Base-by-base conservation (phyloP, 2,888 invertebrate species). In the Graphium colonna region DNA sequence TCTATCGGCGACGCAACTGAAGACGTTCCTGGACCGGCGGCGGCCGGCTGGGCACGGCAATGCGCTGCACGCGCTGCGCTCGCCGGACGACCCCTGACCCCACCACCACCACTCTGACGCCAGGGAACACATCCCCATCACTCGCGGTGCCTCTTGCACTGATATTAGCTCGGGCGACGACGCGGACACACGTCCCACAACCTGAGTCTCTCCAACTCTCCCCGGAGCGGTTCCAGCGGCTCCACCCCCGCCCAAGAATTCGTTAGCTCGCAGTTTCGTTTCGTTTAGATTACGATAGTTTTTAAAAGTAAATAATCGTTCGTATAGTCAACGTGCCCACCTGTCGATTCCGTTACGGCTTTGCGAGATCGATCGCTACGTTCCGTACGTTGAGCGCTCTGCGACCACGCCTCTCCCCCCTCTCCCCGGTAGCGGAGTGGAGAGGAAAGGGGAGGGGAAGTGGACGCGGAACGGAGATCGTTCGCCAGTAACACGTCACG, bases 321-420 rank as follows among this genome's bases (percentile, higher is more conserved):
- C 75, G 58, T 79, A 66, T 85, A 85, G 85, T 84, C 85, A 85
- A 75, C 76, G 72, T 77, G 75, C 87, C 87, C 86, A 86, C 87
- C 85, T 85, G 69, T 71, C 64, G 73, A 73, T 72, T 74, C 77
- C 68, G 73, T 66, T 36, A 7, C 26, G 31, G 31, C 10, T 31
- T 1, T 10, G 31, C 10, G 3, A 5, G 21, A n/a, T 26, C 4
- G 26, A 5, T 26, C 26, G 26, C 26, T 26, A 26, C 26, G 26
- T 7, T 5, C 26, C 26, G 4, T 26, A 7, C 26, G 26, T 3
- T 26, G 26, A 26, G 26, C 26, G 26, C 26, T 7, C 26, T 5
- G 7, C 26, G 26, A 3, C 3, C 7, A 3, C 26, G 26, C 4
- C 26, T 5, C 26, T 5, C 26, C 26, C 26, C 4, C 7, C 7